These are phyloP conservation scores for Diorhabda elongata DNA, from an alignment of 1,140 invertebrate genomes.

Conservation along the genomic window DNA sequence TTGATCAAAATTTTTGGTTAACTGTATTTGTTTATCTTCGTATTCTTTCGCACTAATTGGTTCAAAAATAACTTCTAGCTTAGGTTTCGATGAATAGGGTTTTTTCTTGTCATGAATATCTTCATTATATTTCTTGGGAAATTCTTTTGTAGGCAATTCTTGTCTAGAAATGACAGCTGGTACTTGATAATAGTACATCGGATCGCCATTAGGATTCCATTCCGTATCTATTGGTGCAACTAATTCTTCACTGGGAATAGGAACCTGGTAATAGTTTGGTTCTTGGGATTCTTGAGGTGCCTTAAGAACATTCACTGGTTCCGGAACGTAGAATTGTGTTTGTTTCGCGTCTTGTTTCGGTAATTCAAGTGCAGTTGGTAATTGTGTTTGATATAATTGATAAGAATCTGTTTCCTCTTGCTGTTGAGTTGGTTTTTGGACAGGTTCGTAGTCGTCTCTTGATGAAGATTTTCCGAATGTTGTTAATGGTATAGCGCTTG, in stretches of 20 bases:
- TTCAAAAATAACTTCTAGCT: slow-evolving; percentile 35
- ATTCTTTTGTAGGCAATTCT: slow-evolving; percentile 37
- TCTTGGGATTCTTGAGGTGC: slow-evolving; percentile 30
- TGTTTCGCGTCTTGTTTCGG: slow-evolving; percentile 29
- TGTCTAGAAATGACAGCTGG: slow-evolving; percentile 33
- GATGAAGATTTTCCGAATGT: slow-evolving; percentile 3
- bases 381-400: slow-evolving; percentile 21
- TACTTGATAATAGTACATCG: slow-evolving; percentile 41
- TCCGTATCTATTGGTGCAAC: slow-evolving; percentile 33
- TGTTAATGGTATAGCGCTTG: slow-evolving; percentile 15
- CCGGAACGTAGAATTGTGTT: slow-evolving; percentile 35
- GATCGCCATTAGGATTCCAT: slow-evolving; percentile 46
- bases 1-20: slow-evolving; percentile 36
- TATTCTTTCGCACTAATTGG: slow-evolving; percentile 35
- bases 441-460: slow-evolving; percentile 6
- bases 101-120: slow-evolving; percentile 42
- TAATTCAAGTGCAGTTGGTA: slow-evolving; percentile 35
- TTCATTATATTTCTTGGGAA: slow-evolving; percentile 45
- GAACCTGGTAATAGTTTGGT: slow-evolving; percentile 35
- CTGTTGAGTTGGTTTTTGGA: slow-evolving; percentile 10
- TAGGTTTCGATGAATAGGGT: slow-evolving; percentile 35
- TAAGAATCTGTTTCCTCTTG: slow-evolving; percentile 23
- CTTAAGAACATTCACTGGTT: slow-evolving; percentile 31
- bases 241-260: slow-evolving; percentile 39
- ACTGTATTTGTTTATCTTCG: slow-evolving; percentile 36